Conservation (phyloP, 2,113 vertebrate species). For the Toxotes chatareus region DNA sequence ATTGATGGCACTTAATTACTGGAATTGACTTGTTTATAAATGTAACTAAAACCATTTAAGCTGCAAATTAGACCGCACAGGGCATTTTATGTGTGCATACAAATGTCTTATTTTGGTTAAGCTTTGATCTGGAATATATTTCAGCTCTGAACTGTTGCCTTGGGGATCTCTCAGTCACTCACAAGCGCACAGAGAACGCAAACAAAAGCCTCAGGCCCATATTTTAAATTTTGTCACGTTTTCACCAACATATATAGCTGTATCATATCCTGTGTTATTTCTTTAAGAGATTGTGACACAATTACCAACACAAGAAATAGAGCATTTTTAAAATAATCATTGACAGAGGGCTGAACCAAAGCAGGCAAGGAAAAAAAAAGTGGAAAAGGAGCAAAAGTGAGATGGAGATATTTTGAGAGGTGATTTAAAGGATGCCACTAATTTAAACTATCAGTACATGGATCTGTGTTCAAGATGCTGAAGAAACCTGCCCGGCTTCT, state of each 20-base stretch:
- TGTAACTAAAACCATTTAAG: slow-evolving; percentile 69
- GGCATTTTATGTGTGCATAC: slow-evolving; percentile 59
- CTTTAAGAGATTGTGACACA: background rate
- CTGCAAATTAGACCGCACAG: slow-evolving; percentile 59
- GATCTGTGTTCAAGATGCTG: slow-evolving; percentile 24
- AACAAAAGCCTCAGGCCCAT: slow-evolving; percentile 18
- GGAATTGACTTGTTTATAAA: slow-evolving; percentile 71
- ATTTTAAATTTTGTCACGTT: slow-evolving; percentile 23
- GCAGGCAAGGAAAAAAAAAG: background rate
- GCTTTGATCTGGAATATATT: slow-evolving; percentile 77
- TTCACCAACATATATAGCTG: background rate
- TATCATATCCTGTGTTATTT: background rate
- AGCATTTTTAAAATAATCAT: slow-evolving; percentile 2
- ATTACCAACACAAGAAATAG: background rate
- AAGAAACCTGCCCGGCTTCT: slow-evolving; percentile 4
- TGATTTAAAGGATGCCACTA: slow-evolving; percentile 54
- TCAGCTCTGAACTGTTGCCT: slow-evolving; percentile 59
- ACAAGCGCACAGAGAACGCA: slow-evolving; percentile 16
- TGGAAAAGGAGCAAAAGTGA: background rate
- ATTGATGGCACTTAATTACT: slow-evolving; percentile 59
- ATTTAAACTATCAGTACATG: slow-evolving; percentile 62
- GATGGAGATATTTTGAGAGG: slow-evolving; percentile 28
- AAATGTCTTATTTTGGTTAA: slow-evolving; percentile 65
- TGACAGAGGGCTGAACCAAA: background rate
- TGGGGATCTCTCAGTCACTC: slow-evolving; percentile 30